A percentile compares a stretch with the other conserved stretches of the same genome.
phyloP scores from a whole-genome alignment of 2,113 vertebrate genomes.

The Ahaetulla prasina region DNA sequence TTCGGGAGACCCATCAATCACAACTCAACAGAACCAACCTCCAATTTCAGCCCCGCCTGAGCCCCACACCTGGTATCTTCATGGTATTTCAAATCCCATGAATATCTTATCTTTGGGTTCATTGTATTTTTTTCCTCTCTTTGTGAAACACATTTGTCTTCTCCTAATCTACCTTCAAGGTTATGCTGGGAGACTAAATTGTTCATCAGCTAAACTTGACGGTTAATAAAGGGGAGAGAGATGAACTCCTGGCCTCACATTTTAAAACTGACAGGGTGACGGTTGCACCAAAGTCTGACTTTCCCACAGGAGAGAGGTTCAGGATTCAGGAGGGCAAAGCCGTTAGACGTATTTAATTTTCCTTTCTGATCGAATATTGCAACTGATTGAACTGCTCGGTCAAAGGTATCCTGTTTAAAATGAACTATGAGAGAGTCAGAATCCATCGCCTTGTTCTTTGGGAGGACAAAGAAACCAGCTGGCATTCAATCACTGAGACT shows the following conservation, averaged over 20 bases:
- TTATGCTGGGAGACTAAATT: not conserved
- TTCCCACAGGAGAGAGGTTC: not conserved
- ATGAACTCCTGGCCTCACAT: not conserved
- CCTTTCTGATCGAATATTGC: not conserved
- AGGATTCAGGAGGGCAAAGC: not conserved
- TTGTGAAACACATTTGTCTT: not conserved
- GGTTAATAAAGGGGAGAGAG: not conserved
- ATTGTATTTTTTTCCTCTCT: not conserved
- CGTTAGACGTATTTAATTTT: not conserved
- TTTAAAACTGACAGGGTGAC: not conserved
- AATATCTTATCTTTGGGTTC: not conserved
- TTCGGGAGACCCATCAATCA: not conserved
- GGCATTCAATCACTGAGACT: not conserved
- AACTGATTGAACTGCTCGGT: not conserved
- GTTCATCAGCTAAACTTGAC: not conserved
- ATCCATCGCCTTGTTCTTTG: not conserved
- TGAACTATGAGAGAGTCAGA: not conserved
- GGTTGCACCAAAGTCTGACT: not conserved
- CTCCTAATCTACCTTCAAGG: not conserved
- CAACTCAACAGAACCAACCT: not conserved
- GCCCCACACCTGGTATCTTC: not conserved
- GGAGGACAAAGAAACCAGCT: not conserved
- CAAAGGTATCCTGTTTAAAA: not conserved
- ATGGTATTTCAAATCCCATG: not conserved
- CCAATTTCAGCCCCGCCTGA: not conserved